These are phyloP conservation scores for Archips xylosteana DNA, from an alignment of 2,888 invertebrate genomes.

Conservation along the genomic window DNA sequence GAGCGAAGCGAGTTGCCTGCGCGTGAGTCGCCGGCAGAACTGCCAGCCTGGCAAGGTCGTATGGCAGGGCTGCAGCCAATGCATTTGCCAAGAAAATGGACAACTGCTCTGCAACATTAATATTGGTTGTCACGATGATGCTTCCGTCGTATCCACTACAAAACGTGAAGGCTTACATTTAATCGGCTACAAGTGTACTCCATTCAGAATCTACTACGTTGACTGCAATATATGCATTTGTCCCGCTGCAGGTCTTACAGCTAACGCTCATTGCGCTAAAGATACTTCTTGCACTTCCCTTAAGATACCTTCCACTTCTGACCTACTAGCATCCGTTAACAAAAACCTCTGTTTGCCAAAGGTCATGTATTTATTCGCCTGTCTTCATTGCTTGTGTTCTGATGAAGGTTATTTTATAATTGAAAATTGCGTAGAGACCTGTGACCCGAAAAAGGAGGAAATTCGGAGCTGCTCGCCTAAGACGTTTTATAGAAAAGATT, in stretches of 20 bases:
- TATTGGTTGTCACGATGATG: conserved; percentile 56
- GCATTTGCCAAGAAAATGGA: conserved; percentile 69
- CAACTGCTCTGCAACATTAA: conserved; percentile 62
- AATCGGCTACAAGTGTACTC: conserved; percentile 60
- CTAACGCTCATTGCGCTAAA: conserved; percentile 69
- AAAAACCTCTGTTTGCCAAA: conserved; percentile 70
- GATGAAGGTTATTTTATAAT: conserved; percentile 64
- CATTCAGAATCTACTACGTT: conserved; percentile 69
- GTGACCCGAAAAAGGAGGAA: conserved; percentile 50
- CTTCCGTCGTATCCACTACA: not conserved
- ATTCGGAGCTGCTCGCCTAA: conserved; percentile 62
- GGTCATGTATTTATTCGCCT: conserved; percentile 73
- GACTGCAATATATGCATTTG: conserved; percentile 76
- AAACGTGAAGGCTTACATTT: conserved; percentile 25
- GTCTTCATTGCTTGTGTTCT: conserved; percentile 72
- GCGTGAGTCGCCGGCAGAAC: conserved; percentile 53
- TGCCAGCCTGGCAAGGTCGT: conserved; percentile 69
- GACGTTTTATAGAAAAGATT: conserved; percentile 65
- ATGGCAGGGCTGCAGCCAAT: conserved; percentile 72
- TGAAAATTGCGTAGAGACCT: conserved; percentile 70
- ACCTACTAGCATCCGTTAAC: conserved; percentile 47
- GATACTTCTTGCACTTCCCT: conserved; percentile 65
- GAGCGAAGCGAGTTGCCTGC: conserved; percentile 62
- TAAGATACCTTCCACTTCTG: conserved; percentile 44
- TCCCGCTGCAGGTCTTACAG: conserved; percentile 66